Evolutionary conservation across 2,113 vertebrate species (phyloP), one percentile per base, ranked within the genome.

Genomic region (Cynocephalus volans): DNA sequence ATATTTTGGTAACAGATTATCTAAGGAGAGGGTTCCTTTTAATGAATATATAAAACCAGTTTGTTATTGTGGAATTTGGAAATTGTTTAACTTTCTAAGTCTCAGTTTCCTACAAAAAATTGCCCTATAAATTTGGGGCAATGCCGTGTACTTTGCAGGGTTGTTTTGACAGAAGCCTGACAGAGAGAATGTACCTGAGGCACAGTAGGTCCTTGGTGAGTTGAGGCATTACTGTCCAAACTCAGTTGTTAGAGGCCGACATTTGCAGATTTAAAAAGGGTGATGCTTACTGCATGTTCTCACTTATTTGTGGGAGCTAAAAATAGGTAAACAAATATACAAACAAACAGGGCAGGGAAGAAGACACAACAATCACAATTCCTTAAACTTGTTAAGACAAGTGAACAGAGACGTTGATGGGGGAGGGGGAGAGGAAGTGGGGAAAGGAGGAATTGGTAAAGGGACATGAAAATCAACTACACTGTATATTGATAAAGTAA

Each of bases 61-160:
- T 67, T 82, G 36, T 95, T 54, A 64, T 58, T 77, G 33, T 77
- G 67, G 28, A 83, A 85, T 95, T 96, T 90, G 65, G 65, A 90
- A 90, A 41, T 58, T 14, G 13, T 41, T 50, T 96, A 84, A 52
- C 33, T 58, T 95, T 88, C 41, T 62, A 24, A 87, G 41, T 77
- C 21, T 82, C 3, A 6, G 4, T 8, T 31, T 75, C 2, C 26
- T 76, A 60, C 11, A 23, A 62, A 23, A 62, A 88, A 88, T 84
- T 91, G 65, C n/a, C 50, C n/a, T 93, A 15, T 77, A 77, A 33
- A 67, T 86, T 67, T 45, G 58, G 28, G 3, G 12, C 8, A 13
- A 4, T 52, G 60, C 60, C 5, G 1, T 56, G 8, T 86, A 60
- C 67, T 73, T 85, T 72, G 24, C 4, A 10, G 72, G n/a, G 2